Percentiles rank a stretch among this genome's conserved stretches.
Evolutionary conservation across 2,797 vertebrate genomes (phyloP).

Genomic region (Microctenopoma steveboyesi): DNA sequence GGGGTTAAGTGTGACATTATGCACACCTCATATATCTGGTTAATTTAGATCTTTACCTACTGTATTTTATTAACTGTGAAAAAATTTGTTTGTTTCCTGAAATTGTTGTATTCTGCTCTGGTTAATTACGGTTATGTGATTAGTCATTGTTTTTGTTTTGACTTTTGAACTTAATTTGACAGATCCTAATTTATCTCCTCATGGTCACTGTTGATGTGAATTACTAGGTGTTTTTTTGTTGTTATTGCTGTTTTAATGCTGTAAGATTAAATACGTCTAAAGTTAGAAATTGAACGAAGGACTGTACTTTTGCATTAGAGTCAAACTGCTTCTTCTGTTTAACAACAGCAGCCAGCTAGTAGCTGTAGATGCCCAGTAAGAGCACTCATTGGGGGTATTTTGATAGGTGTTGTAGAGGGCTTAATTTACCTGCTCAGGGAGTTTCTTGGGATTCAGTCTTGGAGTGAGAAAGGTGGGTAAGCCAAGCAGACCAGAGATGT

Average conservation of each 20-base stretch:
- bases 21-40: too few species aligned
- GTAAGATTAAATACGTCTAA: neutral
- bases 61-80: too few species aligned
- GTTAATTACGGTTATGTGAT: neutral
- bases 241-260: neutral
- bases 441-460: constrained; percentile 16
- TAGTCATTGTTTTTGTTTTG: neutral
- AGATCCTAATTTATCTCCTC: neutral
- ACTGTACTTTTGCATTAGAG: constrained; percentile 31
- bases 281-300: neutral
- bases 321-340: constrained; percentile 17
- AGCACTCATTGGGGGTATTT: constrained; percentile 6
- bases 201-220: neutral
- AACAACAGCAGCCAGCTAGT: constrained; percentile 9
- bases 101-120: neutral
- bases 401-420: constrained; percentile 17
- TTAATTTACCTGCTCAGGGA: constrained; percentile 23
- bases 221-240: too few species aligned
- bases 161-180: neutral
- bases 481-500: constrained; percentile 13
- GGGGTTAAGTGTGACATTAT: too few species aligned
- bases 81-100: too few species aligned
- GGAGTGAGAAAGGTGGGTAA: constrained; percentile 10
- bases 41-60: too few species aligned
- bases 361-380: constrained; percentile 10